Evolutionary conservation across 2,113 vertebrate genomes (phyloP), one percentile per base, ranked within the genome.

Genomic region (Laticauda laticaudata): DNA sequence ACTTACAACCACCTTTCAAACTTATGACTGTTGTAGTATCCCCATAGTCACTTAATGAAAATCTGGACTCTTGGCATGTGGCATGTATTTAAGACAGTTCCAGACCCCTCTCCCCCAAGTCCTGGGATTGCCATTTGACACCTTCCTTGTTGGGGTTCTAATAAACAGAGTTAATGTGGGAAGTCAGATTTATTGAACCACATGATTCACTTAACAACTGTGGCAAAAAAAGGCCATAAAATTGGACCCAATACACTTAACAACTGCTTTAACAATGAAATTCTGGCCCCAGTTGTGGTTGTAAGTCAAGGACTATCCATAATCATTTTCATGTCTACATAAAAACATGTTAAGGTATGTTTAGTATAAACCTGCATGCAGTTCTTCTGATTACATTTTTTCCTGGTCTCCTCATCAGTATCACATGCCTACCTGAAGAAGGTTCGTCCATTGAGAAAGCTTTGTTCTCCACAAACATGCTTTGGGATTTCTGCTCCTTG

Each of bases 361-460:
- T 81, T 11, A 48, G n/a, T 3, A 87, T 43, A 90, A 43, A 23
- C 43, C 29, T 51, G 21, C 20, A 69, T 75, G 61, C 51, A 53
- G 21, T 64, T 57, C 69, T 43, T 6, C 5, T 24, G 7, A 11
- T 45, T 45, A 18, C 39, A 23, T 14, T 75, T 45, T 5, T 3
- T 1, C 39, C 87, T 18, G 18, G 18, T 39, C 43, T 86, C 85
- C 11, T 21, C 61, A 86, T 11, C 48, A 51, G 8, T 2, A n/a
- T 3, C 55, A 2, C 4, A 69, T 2, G 86, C 97, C 26, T 96
- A 99, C 99, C 98, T 87, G 98, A 94, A 92, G 95, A 97, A 0
- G 98, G 98, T 87, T 99, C 99, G 0, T 99, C 99, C 99, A 99
- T 98, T 14, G 99, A 98, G 96, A 99, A 99, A 0, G 98, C 98